phyloP scores from a whole-genome alignment of 2,888 invertebrate species.

The Coleophora flavipennella region DNA sequence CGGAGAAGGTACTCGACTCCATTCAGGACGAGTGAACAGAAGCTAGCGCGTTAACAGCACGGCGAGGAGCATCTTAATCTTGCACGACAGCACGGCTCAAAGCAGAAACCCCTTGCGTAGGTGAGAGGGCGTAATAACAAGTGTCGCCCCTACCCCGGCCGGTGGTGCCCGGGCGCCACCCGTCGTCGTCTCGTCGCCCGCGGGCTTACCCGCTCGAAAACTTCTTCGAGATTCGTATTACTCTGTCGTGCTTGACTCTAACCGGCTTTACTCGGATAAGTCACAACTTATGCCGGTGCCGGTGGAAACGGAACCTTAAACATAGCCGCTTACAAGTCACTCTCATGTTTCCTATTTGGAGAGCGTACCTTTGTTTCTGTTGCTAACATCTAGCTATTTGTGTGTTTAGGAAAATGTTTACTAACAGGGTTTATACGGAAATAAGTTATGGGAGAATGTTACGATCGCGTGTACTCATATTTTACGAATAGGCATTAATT shows the following conservation, averaged over 20 bases:
- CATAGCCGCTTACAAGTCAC: constrained; percentile 31
- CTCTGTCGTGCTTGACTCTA: constrained; percentile 48
- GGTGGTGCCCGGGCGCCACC: too few relatives aligned
- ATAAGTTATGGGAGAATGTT: constrained; percentile 9
- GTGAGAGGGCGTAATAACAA: constrained; percentile 71
- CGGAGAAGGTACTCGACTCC: constrained; percentile 34
- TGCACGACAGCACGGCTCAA: constrained; percentile 53
- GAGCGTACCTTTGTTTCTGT: constrained; percentile 23
- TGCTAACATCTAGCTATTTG: constrained; percentile 25
- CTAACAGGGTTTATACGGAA: constrained; percentile 10
- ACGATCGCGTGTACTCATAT: constrained; percentile 1
- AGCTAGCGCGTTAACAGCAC: constrained; percentile 55
- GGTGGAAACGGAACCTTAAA: constrained; percentile 44
- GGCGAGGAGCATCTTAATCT: constrained; percentile 63
- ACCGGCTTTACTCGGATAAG: constrained; percentile 55
- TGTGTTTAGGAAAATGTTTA: constrained; percentile 26
- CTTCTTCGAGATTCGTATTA: constrained; percentile 62
- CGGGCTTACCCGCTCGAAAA: constrained; percentile 50
- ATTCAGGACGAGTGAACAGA: constrained; percentile 44
- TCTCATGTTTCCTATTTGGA: constrained; percentile 20
- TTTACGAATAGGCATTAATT: constrained; percentile 3
- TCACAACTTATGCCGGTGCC: constrained; percentile 39
- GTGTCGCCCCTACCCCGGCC: constrained; percentile 40
- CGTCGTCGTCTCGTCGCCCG: constrained; percentile 38
- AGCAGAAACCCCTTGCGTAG: constrained; percentile 60